These are phyloP conservation scores for Matsumyia berberina DNA, from an alignment of 2,888 invertebrate species.

Conservation along the genomic window DNA sequence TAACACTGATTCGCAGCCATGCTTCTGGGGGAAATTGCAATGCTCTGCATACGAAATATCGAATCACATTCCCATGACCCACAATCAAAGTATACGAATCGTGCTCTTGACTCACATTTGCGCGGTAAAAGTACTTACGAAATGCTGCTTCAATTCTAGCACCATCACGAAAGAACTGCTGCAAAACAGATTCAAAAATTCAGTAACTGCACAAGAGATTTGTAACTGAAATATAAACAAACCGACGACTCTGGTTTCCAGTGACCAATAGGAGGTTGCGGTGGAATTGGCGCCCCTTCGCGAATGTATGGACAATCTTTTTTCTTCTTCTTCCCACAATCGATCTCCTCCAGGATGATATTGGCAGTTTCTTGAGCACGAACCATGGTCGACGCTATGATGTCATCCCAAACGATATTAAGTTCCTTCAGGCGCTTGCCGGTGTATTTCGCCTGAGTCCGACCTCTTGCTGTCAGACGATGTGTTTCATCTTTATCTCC, in stretches of 20 bases:
- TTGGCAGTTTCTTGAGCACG: constrained; percentile 96
- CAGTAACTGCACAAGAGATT: constrained; percentile 23
- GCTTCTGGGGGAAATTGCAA: constrained; percentile 98
- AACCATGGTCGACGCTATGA: constrained; percentile 96
- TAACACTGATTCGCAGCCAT: constrained; percentile 96
- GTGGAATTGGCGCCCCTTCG: constrained; percentile 97
- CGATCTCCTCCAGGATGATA: constrained; percentile 90
- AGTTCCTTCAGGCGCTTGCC: constrained; percentile 92
- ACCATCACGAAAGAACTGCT: constrained; percentile 97
- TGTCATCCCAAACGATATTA: constrained; percentile 90
- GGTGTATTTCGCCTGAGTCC: constrained; percentile 92
- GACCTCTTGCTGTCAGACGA: constrained; percentile 92
- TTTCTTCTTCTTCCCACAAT: constrained; percentile 86
- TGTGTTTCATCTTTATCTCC: constrained; percentile 90
- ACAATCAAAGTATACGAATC: constrained; percentile 96
- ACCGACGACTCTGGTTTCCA: constrained; percentile 94
- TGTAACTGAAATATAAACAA: constrained; percentile 83
- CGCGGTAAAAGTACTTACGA: constrained; percentile 95
- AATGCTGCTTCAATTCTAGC: constrained; percentile 98
- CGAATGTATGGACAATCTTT: constrained; percentile 90
- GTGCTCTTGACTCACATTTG: constrained; percentile 90
- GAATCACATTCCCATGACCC: constrained; percentile 99
- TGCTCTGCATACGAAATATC: constrained; percentile 97
- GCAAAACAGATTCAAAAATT: constrained; percentile 77
- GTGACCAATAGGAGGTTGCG: constrained; percentile 94